These are phyloP conservation scores for Empis stercorea DNA, from an alignment of 2,888 invertebrate species.

Conservation along the genomic window DNA sequence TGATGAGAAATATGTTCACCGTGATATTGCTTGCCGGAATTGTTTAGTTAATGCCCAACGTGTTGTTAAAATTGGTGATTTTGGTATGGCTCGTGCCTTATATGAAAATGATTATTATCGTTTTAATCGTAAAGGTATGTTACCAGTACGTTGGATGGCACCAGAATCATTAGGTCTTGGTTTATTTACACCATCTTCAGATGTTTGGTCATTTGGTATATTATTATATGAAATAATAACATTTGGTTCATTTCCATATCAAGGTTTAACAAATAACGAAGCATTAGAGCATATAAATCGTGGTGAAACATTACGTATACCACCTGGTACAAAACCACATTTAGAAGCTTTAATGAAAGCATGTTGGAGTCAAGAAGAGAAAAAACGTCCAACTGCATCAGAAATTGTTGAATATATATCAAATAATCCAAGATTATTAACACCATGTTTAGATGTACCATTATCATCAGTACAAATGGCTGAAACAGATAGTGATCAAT, in stretches of 20 bases:
- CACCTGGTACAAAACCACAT: slow-evolving; percentile 63
- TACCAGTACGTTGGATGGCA: slow-evolving; percentile 89
- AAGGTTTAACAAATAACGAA: slow-evolving; percentile 72
- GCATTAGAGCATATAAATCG: slow-evolving; percentile 68
- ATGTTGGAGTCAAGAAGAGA: slow-evolving; percentile 63
- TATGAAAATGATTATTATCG: slow-evolving; percentile 82
- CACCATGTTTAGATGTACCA: slow-evolving; percentile 67
- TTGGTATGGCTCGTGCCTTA: slow-evolving; percentile 83
- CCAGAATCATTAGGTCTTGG: slow-evolving; percentile 76
- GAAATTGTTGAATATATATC: slow-evolving; percentile 72
- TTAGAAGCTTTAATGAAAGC: slow-evolving; percentile 69
- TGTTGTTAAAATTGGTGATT: slow-evolving; percentile 66
- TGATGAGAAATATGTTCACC: slow-evolving; percentile 74
- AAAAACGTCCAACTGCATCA: slow-evolving; percentile 59
- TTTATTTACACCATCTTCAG: slow-evolving; percentile 72
- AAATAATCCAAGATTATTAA: slow-evolving; percentile 59
- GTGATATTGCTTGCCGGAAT: slow-evolving; percentile 72
- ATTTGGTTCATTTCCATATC: slow-evolving; percentile 83
- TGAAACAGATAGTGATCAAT: slow-evolving; percentile 37
- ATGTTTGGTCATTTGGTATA: slow-evolving; percentile 85
- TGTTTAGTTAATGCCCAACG: slow-evolving; percentile 63
- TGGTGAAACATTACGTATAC: slow-evolving; percentile 60
- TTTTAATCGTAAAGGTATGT: slow-evolving; percentile 74
- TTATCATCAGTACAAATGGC: slow-evolving; percentile 60
- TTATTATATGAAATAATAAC: slow-evolving; percentile 79